Percentiles rank a stretch among this genome's conserved stretches.
phyloP scores from a whole-genome alignment of 2,797 vertebrate genomes.

The Acrossocheilus fasciatus region DNA sequence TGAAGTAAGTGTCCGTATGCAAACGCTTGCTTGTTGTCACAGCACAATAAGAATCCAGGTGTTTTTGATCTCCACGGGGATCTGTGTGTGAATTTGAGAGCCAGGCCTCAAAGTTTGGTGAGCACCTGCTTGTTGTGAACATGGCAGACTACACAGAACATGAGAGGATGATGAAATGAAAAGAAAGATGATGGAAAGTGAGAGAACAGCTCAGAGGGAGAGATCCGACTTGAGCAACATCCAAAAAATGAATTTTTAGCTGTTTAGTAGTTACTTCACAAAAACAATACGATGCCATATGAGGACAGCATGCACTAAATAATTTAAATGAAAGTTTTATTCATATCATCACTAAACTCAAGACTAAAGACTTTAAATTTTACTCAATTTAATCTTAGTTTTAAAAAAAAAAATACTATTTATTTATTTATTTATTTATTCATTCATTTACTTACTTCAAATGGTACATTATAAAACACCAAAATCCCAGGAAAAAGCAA shows the following conservation, averaged over 20 bases:
- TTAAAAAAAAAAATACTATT: too few relatives aligned
- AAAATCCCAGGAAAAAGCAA: too few relatives aligned
- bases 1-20: constrained; percentile 19
- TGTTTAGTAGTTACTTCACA: not conserved
- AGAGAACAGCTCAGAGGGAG: constrained; percentile 1
- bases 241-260: not conserved
- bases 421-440: too few relatives aligned
- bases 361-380: not conserved
- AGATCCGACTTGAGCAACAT: not conserved
- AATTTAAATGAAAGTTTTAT: not conserved
- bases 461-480: too few relatives aligned
- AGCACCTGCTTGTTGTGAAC: constrained; percentile 32
- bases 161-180: constrained; percentile 44
- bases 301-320: not conserved
- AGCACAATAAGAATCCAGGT: constrained; percentile 26
- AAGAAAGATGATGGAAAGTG: constrained; percentile 33
- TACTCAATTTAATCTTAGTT: too few relatives aligned
- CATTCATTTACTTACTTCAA: too few relatives aligned
- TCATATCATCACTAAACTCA: not conserved
- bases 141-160: constrained; percentile 18
- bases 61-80: constrained; percentile 39
- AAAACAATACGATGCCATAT: not conserved
- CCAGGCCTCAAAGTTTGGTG: constrained; percentile 18
- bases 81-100: constrained; percentile 20
- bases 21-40: constrained; percentile 29